Base-by-base conservation (phyloP, 2,797 vertebrate species). In the Coilia nasus region DNA sequence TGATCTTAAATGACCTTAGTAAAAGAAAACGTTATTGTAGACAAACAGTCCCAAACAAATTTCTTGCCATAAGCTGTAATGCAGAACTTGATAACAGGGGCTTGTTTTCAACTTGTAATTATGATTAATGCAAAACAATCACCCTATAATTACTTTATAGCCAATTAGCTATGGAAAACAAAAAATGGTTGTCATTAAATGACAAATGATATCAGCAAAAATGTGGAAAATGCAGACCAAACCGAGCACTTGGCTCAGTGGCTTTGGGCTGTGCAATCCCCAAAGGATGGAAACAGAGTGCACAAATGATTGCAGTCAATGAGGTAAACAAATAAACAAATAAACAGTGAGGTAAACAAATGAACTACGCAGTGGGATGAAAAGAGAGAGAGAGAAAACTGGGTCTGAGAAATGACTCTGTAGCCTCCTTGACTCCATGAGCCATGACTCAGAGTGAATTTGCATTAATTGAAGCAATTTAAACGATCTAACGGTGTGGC, bases 91-190 rank as follows among this genome's bases (percentile, higher is more conserved):
- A 75, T 75, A 75, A 75, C 15, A 75, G 31, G 31, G 31, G 15
- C 31, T 31, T 75, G 67, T 75, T 75, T 75, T 75, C 67, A 75
- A 41, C 67, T 75, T 75, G 67, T 41, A 75, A 75, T 75, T 75
- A 41, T 75, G 67, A 75, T 75, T 75, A 75, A 75, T 75, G 67
- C 31, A 41, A 75, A 75, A 75, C 31, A 75, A 75, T 75, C 35
- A 75, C 28, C 67, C 31, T 28, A 75, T 75, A 75, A 75, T 75
- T 75, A 41, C 31, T 35, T 75, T 19, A 75, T 75, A 17, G 67
- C 12, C 67, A 75, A 75, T 75, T 75, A 75, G 67, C 31, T 67
- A 28, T 67, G 62, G 62, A 67, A 67, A 67, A 67, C 31, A 67
- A 67, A 67, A 23, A 75, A 0, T 41, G 67, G 31, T 41, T 28